Base-by-base conservation (phyloP, 2,797 vertebrate genomes). In the Podarcis siculus region DNA sequence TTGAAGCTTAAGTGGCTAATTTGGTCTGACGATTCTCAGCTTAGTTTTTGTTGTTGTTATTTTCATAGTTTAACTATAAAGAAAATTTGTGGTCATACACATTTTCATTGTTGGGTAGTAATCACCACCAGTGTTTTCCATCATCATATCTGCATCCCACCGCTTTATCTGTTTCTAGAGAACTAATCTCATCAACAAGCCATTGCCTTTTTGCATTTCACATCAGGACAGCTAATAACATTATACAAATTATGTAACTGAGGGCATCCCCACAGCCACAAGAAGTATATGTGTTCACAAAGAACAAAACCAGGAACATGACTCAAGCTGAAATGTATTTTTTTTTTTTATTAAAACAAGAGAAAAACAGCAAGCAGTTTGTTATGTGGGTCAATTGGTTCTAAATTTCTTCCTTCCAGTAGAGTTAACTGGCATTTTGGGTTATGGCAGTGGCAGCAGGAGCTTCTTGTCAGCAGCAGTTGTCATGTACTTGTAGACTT, bases 201-300 rank as follows among this genome's bases (percentile, higher is more conserved):
- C 61, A 3, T 89, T 89, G 35, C 21, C 4, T 85, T 88, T 75
- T 87, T 42, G 45, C 49, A 82, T 73, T 58, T 58, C 32, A 83
- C 78, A 71, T 72, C 89, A 82, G 39, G 79, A 71, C 23, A 79
- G 49, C 30, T 25, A 84, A 49, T 92, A 89, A 27, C 37, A 67
- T 9, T 89, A 32, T 82, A 73, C 42, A 84, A 13, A 75, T 64
- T 42, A 58, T 42, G 21, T 83, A 49, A 8, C 23, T 39, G 58
- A 89, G 79, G 30, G 67, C 82, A 81, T 81, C 42, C 32, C 39
- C 42, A 55, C 39, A 89, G 72, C 35, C 39, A 82, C 71, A 86
- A 9, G 66, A 79, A 66, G 66, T 58, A 61, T 6, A 72, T 87
- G 58, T 37, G 39, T 67, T 58, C 79, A 90, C 55, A 83, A 2